Conservation (phyloP, 2,797 vertebrate genomes). For the Gobio occitaniae region DNA sequence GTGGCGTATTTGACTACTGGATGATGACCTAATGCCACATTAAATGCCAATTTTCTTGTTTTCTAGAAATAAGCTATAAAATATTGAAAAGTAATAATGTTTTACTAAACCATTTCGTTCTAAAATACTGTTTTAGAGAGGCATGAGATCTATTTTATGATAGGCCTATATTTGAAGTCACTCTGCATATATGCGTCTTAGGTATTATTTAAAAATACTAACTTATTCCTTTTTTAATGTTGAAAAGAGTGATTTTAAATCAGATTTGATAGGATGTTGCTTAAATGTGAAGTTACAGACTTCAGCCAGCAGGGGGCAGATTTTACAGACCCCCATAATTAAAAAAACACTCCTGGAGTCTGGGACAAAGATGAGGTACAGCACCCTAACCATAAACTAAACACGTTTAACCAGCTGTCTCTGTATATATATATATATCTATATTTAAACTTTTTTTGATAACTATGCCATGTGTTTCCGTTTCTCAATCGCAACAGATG, state of each 20-base stretch:
- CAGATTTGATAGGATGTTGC: not conserved
- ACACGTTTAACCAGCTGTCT: not conserved
- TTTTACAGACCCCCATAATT: slow-evolving; percentile 58
- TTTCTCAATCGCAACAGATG: slow-evolving; percentile 56
- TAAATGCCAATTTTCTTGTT: not conserved
- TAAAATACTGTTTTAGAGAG: not conserved
- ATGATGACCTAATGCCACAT: not conserved
- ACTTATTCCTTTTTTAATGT: not conserved
- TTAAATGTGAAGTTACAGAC: slow-evolving; percentile 51
- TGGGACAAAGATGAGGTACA: slow-evolving; percentile 77
- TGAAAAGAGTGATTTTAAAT: not conserved
- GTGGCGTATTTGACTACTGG: slow-evolving; percentile 60
- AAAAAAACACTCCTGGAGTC: slow-evolving; percentile 65
- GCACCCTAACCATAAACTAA: slow-evolving; percentile 73
- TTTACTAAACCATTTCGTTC: not conserved
- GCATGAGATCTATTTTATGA: not conserved
- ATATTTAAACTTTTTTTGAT: slow-evolving; percentile 51
- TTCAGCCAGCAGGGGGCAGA: slow-evolving; percentile 76
- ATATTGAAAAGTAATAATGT: not conserved
- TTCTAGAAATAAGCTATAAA: not conserved
- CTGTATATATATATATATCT: no score
- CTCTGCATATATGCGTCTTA: not conserved
- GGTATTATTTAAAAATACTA: not conserved
- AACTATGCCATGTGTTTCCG: slow-evolving; percentile 58
- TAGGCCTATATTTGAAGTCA: not conserved